Evolutionary conservation across 2,113 vertebrate species (phyloP).

Genomic region (Sinocyclocheilus anshuiensis): DNA sequence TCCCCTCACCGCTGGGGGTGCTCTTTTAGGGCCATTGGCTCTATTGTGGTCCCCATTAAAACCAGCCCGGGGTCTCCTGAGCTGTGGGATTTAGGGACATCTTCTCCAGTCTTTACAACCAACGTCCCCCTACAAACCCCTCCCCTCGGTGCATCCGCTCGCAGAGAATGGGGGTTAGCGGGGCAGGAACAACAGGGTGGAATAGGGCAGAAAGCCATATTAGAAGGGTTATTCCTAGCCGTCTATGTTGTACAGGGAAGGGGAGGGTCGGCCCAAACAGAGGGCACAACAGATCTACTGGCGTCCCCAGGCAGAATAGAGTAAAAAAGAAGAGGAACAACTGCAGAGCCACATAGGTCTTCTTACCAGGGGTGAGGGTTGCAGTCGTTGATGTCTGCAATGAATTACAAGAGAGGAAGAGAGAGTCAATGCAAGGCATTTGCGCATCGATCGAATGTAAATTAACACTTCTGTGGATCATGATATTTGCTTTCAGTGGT

Average conservation of each 20-base stretch:
- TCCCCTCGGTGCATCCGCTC: slow-evolving; percentile 38
- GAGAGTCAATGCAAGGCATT: neutral
- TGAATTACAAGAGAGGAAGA: slow-evolving; percentile 29
- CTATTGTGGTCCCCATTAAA: slow-evolving; percentile 57
- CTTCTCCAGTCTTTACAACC: slow-evolving; percentile 65
- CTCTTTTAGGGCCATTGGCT: slow-evolving; percentile 53
- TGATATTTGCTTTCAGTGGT: neutral
- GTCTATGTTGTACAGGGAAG: slow-evolving; percentile 58
- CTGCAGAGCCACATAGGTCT: neutral
- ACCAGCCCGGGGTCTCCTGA: slow-evolving; percentile 56
- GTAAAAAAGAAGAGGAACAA: slow-evolving; percentile 28
- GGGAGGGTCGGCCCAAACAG: slow-evolving; percentile 51
- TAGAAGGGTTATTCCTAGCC: slow-evolving; percentile 48
- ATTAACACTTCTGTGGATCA: neutral
- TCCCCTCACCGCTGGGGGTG: slow-evolving; percentile 67
- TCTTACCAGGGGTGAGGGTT: slow-evolving; percentile 96
- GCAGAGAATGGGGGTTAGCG: slow-evolving; percentile 32
- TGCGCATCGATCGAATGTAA: neutral
- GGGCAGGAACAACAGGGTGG: slow-evolving; percentile 14
- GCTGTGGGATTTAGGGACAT: slow-evolving; percentile 66
- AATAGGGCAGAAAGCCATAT: slow-evolving; percentile 47
- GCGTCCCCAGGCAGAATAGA: slow-evolving; percentile 34
- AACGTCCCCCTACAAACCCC: slow-evolving; percentile 51
- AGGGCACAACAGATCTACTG: slow-evolving; percentile 42
- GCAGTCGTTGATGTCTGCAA: slow-evolving; percentile 93